Evolutionary conservation across 2,113 vertebrate species (phyloP).

Genomic region (Eupsittula cactorum): DNA sequence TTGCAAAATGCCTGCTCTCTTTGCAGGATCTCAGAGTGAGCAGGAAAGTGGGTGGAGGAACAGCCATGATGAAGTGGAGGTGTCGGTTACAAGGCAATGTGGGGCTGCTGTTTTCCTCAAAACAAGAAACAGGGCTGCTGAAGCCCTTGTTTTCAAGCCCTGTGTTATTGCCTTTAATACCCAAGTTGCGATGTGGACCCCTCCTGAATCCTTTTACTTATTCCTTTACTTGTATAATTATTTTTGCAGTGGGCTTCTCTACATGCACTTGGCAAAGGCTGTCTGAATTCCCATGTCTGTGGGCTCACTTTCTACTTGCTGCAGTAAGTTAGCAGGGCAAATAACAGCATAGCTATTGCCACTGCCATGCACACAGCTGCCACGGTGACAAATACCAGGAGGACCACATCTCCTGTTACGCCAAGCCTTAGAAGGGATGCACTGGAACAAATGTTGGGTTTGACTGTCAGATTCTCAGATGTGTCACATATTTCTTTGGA

Average conservation of each 20-base stretch:
- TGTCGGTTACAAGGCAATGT: rapidly evolving
- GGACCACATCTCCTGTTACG: slow-evolving; percentile 61
- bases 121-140: neutral
- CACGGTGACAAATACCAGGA: slow-evolving; percentile 67
- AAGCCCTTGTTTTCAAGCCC: neutral
- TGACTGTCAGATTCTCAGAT: slow-evolving; percentile 72
- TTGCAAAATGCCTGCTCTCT: rapidly evolving
- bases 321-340: neutral
- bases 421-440: slow-evolving; percentile 66
- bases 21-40: neutral
- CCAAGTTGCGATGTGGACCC: neutral
- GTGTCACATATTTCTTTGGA: slow-evolving; percentile 69
- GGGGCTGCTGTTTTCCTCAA: neutral
- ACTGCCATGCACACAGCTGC: slow-evolving; percentile 65
- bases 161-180: neutral
- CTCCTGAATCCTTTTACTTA: neutral
- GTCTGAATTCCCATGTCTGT: slow-evolving; percentile 42
- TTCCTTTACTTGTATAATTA: neutral
- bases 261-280: neutral
- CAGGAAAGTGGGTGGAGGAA: neutral
- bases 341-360: slow-evolving; percentile 15
- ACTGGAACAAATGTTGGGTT: slow-evolving; percentile 70
- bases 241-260: neutral
- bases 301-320: neutral
- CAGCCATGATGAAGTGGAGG: neutral